Percentiles rank a stretch among this genome's conserved stretches.
Conservation (phyloP, 2,113 vertebrate species). For the Lepisosteus osseus region DNA sequence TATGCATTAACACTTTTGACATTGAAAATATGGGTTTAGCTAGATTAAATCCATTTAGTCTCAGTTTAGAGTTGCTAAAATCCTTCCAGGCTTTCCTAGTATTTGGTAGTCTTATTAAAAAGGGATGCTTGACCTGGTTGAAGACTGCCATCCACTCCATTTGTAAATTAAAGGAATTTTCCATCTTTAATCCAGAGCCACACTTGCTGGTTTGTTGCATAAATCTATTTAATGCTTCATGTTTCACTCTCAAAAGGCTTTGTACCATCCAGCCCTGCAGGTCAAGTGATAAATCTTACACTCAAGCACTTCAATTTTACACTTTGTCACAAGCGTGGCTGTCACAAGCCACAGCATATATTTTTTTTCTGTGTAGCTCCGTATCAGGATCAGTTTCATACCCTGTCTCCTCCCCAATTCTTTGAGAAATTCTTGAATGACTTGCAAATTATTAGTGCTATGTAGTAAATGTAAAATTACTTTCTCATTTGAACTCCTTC, state of each 20-base stretch:
- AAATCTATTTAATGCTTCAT: constrained; percentile 44
- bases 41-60: constrained; percentile 18
- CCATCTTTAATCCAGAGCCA: constrained; percentile 36
- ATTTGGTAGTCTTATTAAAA: constrained; percentile 41
- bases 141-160: constrained; percentile 32
- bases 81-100: constrained; percentile 40
- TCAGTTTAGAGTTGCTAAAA: constrained; percentile 58
- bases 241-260: constrained; percentile 49
- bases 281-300: constrained; percentile 22
- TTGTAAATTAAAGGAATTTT: constrained; percentile 39
- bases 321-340: neutral
- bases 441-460: constrained; percentile 29
- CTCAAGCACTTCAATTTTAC: neutral
- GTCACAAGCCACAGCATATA: neutral
- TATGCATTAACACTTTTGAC: too few relatives aligned
- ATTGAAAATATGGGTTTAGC: too few relatives aligned
- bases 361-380: neutral
- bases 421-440: constrained; percentile 22
- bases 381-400: constrained; percentile 4
- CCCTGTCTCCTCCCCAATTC: constrained; percentile 14
- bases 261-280: constrained; percentile 34
- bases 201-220: constrained; percentile 28
- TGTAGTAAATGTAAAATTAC: constrained; percentile 29
- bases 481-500: constrained; percentile 34
- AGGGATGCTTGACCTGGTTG: constrained; percentile 41